Base-by-base conservation (phyloP, 2,113 vertebrate species). In the Alaudala cheleensis region DNA sequence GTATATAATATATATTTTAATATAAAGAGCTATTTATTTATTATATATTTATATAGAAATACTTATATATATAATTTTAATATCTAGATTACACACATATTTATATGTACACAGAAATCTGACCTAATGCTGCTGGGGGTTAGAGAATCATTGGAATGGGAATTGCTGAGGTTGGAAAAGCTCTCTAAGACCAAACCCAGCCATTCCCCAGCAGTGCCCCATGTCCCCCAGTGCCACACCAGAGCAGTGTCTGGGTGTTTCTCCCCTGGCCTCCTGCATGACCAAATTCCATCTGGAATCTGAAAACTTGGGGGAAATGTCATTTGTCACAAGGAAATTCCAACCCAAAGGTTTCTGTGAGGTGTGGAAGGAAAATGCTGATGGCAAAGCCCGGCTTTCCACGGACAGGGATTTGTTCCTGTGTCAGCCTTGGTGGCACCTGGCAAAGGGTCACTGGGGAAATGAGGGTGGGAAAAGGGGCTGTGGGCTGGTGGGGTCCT, bases 401-500 rank as follows among this genome's bases (percentile, higher is more conserved):
- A 2, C 5, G 5, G 10, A 1, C 12, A 0, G 1, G 19, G 22
- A 5, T 37, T 61, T 45, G 24, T 19, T 54, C 44, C 44, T 11
- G 16, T 3, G 34, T 1, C 73, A 51, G 33, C 53, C 44, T 8
- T 2, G 67, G 37, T 45, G 39, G 31, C 39, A 12, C 0, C 18
- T 9, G 54, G 28, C 0, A 1, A 49, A 17, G n/a, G 13, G 67
- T 11, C 66, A 4, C 37, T 24, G 31, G 49, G 67, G 34, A 56
- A 29, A 37, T 1, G 5, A 17, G 4, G 0, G 3, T 0, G 15
- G 44, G 11, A 8, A n/a, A 18, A 19, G 33, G 8, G 44, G 22
- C 65, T 25, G 58, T 8, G 15, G 3, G 0, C 16, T 40, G 11
- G 9, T 5, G 16, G 33, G 10, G 1, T 12, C 21, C 11, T 21